Conservation (phyloP, 2,888 invertebrate species). For the Leptinotarsa juncta region DNA sequence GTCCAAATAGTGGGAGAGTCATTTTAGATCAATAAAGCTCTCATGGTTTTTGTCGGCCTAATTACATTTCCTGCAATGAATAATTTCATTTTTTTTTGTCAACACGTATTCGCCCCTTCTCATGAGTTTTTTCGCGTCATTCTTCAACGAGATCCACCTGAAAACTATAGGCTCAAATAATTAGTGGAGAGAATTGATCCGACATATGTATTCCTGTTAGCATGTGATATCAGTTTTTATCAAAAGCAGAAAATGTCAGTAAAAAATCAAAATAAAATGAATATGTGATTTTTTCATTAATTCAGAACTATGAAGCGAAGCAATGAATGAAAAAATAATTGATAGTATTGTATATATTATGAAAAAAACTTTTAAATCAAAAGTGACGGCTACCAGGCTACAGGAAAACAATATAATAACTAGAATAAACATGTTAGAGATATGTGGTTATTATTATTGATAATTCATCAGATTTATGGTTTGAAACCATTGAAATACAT, state of each 20-base stretch:
- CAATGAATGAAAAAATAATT: too few relatives aligned
- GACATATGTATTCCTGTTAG: neutral
- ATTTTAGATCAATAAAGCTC: too few relatives aligned
- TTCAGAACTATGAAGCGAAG: too few relatives aligned
- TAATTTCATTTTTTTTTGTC: neutral
- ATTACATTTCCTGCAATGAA: too few relatives aligned
- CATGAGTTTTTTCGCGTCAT: slow-evolving; percentile 22
- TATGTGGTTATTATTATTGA: slow-evolving; percentile 8
- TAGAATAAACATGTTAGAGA: neutral
- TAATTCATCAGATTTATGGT: neutral
- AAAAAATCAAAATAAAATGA: neutral
- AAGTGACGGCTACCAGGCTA: neutral
- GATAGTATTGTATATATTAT: too few relatives aligned
- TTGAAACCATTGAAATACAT: too few relatives aligned
- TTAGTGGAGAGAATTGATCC: slow-evolving; percentile 5
- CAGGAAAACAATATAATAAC: neutral
- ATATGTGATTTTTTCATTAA: neutral
- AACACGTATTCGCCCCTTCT: neutral
- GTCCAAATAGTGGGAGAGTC: too few relatives aligned
- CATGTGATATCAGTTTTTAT: neutral
- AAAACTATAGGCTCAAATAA: slow-evolving; percentile 43
- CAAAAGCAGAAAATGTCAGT: neutral
- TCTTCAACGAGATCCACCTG: slow-evolving; percentile 33
- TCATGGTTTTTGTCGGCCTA: too few relatives aligned
- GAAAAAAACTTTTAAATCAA: too few relatives aligned